Percentiles rank a stretch among this genome's conserved stretches.
phyloP scores from a whole-genome alignment of 2,888 invertebrate genomes.

The Mimachlamys varia region DNA sequence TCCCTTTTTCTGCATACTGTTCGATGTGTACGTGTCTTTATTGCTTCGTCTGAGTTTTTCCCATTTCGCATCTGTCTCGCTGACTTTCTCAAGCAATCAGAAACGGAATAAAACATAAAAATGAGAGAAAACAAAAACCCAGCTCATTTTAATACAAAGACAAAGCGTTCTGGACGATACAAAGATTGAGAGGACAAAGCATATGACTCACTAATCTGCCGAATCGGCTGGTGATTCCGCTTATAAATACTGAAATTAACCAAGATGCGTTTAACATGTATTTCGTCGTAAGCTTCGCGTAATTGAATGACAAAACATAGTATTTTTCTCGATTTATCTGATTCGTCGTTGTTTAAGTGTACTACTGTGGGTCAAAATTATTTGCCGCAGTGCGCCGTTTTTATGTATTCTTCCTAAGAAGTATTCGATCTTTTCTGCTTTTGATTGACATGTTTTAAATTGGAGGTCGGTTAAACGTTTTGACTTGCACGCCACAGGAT shows the following conservation, averaged over 20 bases:
- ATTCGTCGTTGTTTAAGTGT: not conserved
- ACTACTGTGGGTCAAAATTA: not conserved
- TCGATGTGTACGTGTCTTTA: no score
- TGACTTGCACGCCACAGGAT: not conserved
- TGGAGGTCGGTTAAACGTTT: not conserved
- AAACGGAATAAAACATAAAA: no score
- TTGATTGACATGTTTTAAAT: slow-evolving; percentile 34
- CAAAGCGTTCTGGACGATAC: no score
- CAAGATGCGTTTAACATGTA: not conserved
- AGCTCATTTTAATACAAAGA: no score
- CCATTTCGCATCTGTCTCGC: no score
- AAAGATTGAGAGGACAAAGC: no score
- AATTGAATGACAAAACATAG: not conserved
- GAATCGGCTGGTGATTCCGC: not conserved
- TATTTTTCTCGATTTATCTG: not conserved
- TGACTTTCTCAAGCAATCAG: no score
- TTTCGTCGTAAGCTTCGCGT: not conserved
- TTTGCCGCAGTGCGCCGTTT: not conserved
- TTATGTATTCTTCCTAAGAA: not conserved
- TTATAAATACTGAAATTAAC: not conserved
- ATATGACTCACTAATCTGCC: not conserved
- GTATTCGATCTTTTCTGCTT: not conserved
- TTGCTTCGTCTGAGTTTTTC: no score
- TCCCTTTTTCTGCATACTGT: no score
- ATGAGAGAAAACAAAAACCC: no score